These are phyloP conservation scores for Drosophila watanabei DNA, from an alignment of 1,140 invertebrate species.

Conservation along the genomic window DNA sequence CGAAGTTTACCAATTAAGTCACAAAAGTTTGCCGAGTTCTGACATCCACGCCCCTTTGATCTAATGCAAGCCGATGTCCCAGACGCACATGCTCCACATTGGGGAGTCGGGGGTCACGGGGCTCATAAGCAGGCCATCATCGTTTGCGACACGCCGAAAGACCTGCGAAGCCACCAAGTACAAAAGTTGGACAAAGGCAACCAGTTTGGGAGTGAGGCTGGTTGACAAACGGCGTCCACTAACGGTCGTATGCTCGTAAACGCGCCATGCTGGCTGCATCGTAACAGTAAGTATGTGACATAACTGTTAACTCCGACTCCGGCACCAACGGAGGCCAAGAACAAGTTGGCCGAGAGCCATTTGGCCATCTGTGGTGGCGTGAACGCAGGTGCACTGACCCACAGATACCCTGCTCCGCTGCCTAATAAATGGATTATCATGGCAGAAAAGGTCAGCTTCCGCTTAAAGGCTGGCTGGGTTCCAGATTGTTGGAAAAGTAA, in stretches of 20 bases:
- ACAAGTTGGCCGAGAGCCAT: slow-evolving; percentile 41
- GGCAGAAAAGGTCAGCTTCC: slow-evolving; percentile 4
- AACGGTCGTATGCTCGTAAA: slow-evolving; percentile 74
- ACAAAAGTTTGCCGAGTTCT: slow-evolving; percentile 68
- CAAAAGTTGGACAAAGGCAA: slow-evolving; percentile 58
- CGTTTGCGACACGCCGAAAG: slow-evolving; percentile 63
- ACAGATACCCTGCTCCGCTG: slow-evolving; percentile 2
- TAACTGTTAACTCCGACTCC: slow-evolving; percentile 59
- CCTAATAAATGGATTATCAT: background rate
- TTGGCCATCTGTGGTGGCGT: slow-evolving; percentile 21
- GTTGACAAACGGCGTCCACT: slow-evolving; percentile 55
- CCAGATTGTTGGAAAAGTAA: background rate
- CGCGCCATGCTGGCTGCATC: slow-evolving; percentile 39
- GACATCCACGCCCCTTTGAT: slow-evolving; percentile 49
- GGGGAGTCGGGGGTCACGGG: slow-evolving; percentile 17
- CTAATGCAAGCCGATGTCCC: slow-evolving; percentile 69
- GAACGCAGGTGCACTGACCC: slow-evolving; percentile 33
- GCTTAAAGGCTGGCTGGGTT: background rate
- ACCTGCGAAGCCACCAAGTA: slow-evolving; percentile 55
- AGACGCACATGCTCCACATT: slow-evolving; percentile 23
- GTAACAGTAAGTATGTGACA: slow-evolving; percentile 58
- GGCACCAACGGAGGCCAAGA: slow-evolving; percentile 25
- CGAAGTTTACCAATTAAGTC: slow-evolving; percentile 79
- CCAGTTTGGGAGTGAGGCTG: slow-evolving; percentile 57
- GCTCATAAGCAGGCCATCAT: slow-evolving; percentile 70